Conservation (phyloP, 1,140 invertebrate species). For the Pogonomyrmex barbatus region DNA sequence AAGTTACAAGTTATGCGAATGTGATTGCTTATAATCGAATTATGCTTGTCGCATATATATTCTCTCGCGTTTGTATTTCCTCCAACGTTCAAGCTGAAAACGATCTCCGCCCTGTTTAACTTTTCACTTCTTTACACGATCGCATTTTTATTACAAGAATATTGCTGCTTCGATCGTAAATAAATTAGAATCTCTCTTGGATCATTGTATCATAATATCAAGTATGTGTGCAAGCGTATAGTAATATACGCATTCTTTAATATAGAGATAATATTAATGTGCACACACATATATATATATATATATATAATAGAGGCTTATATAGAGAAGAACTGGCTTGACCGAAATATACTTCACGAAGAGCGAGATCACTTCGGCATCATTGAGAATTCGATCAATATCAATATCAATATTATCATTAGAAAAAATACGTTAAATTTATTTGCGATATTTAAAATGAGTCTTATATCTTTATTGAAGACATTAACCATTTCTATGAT, state of each 20-base stretch:
- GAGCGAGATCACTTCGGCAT: slow-evolving; percentile 10
- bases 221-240: slow-evolving; percentile 36
- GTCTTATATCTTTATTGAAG: slow-evolving; percentile 48
- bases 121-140: not conserved
- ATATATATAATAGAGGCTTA: slow-evolving; percentile 37
- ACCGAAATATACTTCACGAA: slow-evolving; percentile 37
- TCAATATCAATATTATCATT: slow-evolving; percentile 22
- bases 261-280: slow-evolving; percentile 48
- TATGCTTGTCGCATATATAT: not conserved
- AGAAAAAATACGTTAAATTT: slow-evolving; percentile 53
- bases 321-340: slow-evolving; percentile 37
- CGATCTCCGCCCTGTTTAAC: not conserved
- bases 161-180: slow-evolving; percentile 39
- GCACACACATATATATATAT: slow-evolving; percentile 21
- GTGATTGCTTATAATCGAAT: not conserved
- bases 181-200: slow-evolving; percentile 61
- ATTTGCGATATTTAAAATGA: slow-evolving; percentile 44
- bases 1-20: not conserved
- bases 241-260: slow-evolving; percentile 31
- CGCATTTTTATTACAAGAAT: slow-evolving; percentile 9
- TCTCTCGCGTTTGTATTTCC: not conserved
- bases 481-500: slow-evolving; percentile 23
- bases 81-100: not conserved
- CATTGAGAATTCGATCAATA: slow-evolving; percentile 16
- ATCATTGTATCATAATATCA: slow-evolving; percentile 57